These are phyloP conservation scores for Acrobasis suavella DNA, from an alignment of 2,888 invertebrate genomes.

Conservation along the genomic window DNA sequence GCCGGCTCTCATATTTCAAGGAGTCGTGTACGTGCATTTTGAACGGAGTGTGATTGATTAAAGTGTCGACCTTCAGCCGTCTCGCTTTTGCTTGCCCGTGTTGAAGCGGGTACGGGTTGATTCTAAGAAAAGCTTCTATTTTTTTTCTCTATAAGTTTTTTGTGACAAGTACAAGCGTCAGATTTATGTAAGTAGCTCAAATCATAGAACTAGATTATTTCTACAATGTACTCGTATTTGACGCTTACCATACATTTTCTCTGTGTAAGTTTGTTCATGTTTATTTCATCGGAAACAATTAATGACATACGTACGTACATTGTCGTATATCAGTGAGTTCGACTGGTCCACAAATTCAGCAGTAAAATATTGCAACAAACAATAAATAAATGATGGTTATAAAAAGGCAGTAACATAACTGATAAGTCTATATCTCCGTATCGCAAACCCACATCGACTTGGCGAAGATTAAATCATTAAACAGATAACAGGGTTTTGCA, in stretches of 20 bases:
- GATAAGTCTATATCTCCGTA: background rate
- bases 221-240: too few species aligned
- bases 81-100: conserved; percentile 34
- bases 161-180: too few species aligned
- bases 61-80: conserved; percentile 57
- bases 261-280: too few species aligned
- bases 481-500: conserved; percentile 7
- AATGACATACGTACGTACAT: too few species aligned
- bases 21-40: conserved; percentile 63
- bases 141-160: too few species aligned
- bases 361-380: too few species aligned
- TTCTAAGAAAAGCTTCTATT: background rate
- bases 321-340: too few species aligned
- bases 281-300: too few species aligned
- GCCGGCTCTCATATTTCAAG: conserved; percentile 64
- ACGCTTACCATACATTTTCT: too few species aligned
- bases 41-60: conserved; percentile 66
- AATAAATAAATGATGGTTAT: background rate
- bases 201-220: too few species aligned
- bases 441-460: background rate
- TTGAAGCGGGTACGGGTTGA: conserved; percentile 5
- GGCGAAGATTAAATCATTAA: conserved; percentile 10
- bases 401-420: background rate
- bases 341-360: too few species aligned
- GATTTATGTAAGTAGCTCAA: too few species aligned